Base-by-base conservation (phyloP, 2,113 vertebrate genomes). In the Tachysurus fulvidraco region DNA sequence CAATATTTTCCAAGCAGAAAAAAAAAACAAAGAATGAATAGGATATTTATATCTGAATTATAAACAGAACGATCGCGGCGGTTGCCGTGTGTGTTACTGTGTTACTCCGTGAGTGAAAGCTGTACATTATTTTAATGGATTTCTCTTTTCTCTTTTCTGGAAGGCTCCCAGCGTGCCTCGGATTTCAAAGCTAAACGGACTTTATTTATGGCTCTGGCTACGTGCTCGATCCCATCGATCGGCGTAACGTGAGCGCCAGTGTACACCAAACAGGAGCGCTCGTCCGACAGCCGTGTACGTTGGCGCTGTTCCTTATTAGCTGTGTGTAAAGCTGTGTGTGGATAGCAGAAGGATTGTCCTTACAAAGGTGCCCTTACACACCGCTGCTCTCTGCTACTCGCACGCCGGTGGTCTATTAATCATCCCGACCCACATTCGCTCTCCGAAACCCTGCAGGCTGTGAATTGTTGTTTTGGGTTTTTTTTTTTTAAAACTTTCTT, bases 151-250 rank as follows among this genome's bases (percentile, higher is more conserved):
- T 80, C 54, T 84, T 80, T 23, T 86, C 52, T 86, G 74, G 80
- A 83, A 83, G 10, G 54, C 71, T 71, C 69, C 84, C 52, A 86
- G 77, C n/a, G 30, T 78, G 83, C 80, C 54, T 76, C 50, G 86
- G 78, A 83, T 90, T 88, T 89, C 90, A 81, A 81, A 77, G 81
- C 84, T 88, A 88, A 88, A 85, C 83, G 23, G 46, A 86, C 91
- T 87, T 85, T 92, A 92, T 92, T 91, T 91, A 91, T 90, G 83
- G 90, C 84, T 67, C 83, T 86, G 87, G 89, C 86, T 59, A 83
- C 65, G 36, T 78, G 81, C 88, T 87, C 88, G 76, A 91, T 92
- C 94, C 89, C 92, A 94, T 94, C 92, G 91, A 90, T 93, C 89
- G 90, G 89, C 92, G 93, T 91, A 94, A 95, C 86, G 87, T 69